Base-by-base conservation (phyloP, 2,113 vertebrate species). In the Cichladusa arquata region DNA sequence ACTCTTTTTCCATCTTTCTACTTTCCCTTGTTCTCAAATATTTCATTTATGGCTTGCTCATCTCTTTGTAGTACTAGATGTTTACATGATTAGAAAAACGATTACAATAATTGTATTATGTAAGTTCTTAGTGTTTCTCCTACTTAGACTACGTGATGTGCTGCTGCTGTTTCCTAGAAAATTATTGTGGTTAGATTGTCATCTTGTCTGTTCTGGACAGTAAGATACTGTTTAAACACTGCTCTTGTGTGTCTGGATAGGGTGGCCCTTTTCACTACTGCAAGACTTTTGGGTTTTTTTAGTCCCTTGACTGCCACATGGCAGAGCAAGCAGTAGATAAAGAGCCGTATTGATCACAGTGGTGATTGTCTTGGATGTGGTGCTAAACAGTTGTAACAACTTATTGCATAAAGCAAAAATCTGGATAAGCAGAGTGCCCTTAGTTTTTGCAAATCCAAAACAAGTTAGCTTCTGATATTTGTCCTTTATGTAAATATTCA, bases 281-380 rank as follows among this genome's bases (percentile, higher is more conserved):
- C 58, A 93, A 83, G 86, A 50, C 64, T 73, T 51, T 47, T 42
- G 38, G 31, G 0, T 38, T 64, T 81, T 76, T 58, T 54, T 56
- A 26, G 83, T 93, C 93, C 90, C 84, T 98, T 96, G 90, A 90
- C 88, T 96, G 85, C 90, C 97, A 86, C 87, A 51, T 97, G 98
- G 96, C 87, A 84, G 78, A 95, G 81, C 87, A 94, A 94, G 81
- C 92, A 82, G 87, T 71, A 81, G 73, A 86, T 95, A 78, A 96
- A 97, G 78, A 50, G 53, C 83, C 61, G 17, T 28, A 62, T 91
- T 96, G 94, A 96, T 82, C 71, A 31, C 61, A 83, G 81, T 26
- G 61, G 50, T 76, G 51, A 19, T 82, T 20, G 19, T 95, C 79
- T 95, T 57, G 67, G 62, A 78, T 69, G 44, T 92, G 71, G 15